Evolutionary conservation across 1,140 invertebrate species (phyloP).

Genomic region (Drosophila pseudoobscura): DNA sequence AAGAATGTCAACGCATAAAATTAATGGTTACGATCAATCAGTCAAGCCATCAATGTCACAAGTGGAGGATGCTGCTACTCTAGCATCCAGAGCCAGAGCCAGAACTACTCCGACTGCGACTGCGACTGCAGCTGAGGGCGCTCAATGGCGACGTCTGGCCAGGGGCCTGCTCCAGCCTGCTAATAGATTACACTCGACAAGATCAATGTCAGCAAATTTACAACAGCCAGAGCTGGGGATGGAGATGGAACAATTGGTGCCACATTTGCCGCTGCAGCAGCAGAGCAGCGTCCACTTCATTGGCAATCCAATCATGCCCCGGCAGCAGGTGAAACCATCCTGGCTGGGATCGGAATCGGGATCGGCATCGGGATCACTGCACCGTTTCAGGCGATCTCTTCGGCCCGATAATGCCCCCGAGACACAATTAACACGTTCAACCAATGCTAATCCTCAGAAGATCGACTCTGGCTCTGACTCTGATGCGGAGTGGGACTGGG

Average conservation of each 20-base stretch:
- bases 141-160: slow-evolving; percentile 26
- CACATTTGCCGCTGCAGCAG: slow-evolving; percentile 29
- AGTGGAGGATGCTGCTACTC: slow-evolving; percentile 31
- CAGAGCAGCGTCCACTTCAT: slow-evolving; percentile 46
- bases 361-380: not conserved
- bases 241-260: not conserved
- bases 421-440: slow-evolving; percentile 68
- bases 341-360: slow-evolving; percentile 2
- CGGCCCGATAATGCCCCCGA: slow-evolving; percentile 39
- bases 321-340: slow-evolving; percentile 69
- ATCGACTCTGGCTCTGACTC: slow-evolving; percentile 3
- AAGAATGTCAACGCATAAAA: slow-evolving; percentile 79
- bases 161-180: slow-evolving; percentile 24
- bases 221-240: slow-evolving; percentile 4
- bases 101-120: too few relatives aligned
- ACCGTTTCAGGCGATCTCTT: slow-evolving; percentile 41
- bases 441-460: slow-evolving; percentile 35
- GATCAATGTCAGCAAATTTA: slow-evolving; percentile 75
- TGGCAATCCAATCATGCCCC: slow-evolving; percentile 55
- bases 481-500: not conserved
- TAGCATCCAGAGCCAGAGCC: too few relatives aligned
- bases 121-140: slow-evolving; percentile 10
- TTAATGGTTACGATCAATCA: slow-evolving; percentile 81
- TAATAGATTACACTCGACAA: slow-evolving; percentile 78
- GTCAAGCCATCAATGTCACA: slow-evolving; percentile 77